Percentiles rank a stretch among this genome's conserved stretches.
Conservation (phyloP, 53 echinoderm and acorn worm species). For the Echinometra lucunter region DNA sequence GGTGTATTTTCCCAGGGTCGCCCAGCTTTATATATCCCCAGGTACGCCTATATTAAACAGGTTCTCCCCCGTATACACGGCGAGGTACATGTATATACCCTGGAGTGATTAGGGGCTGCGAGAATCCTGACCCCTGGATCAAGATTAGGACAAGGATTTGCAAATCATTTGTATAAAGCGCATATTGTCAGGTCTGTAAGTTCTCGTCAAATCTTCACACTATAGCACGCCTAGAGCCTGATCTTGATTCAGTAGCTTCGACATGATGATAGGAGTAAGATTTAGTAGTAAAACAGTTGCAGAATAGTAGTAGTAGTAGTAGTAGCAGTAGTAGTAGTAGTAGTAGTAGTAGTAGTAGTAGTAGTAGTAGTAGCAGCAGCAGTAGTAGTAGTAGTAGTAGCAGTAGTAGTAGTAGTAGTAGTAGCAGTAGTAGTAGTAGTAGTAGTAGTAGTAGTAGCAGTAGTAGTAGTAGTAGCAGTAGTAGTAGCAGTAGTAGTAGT, state of each 20-base stretch:
- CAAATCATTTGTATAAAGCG: not conserved
- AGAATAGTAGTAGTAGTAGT: no score
- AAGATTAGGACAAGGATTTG: constrained; percentile 12
- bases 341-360: no score
- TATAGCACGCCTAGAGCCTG: not conserved
- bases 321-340: no score
- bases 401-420: not conserved
- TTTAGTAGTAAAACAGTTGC: no score
- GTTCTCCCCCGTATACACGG: not conserved
- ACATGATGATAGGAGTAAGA: not conserved
- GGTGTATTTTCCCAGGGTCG: not conserved
- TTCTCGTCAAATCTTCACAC: not conserved
- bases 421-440: not conserved
- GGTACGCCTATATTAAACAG: constrained; percentile 7
- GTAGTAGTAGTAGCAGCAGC: no score
- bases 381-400: not conserved
- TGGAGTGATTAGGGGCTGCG: not conserved
- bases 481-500: constrained; percentile 26
- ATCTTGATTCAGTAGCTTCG: no score
- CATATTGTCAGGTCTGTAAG: not conserved
- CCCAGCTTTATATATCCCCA: not conserved
- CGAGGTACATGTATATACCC: not conserved
- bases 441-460: not conserved
- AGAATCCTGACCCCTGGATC: not conserved
- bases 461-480: not conserved